Conservation (phyloP, 2,113 vertebrate genomes). For the Percopsis transmontana region DNA sequence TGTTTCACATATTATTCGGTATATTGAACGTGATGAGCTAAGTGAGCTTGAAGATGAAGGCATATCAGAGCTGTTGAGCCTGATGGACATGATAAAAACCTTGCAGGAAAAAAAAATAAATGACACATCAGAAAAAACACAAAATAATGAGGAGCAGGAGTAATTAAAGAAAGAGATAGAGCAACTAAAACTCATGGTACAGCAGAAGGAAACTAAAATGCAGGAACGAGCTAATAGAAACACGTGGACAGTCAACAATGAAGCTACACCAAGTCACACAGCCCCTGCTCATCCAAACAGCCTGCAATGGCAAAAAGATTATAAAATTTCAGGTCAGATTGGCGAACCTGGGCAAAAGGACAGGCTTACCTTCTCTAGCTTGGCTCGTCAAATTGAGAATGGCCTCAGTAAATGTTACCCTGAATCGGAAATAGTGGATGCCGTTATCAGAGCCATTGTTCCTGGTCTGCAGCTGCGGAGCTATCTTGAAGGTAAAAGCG, state of each 20-base stretch:
- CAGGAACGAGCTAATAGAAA: background rate
- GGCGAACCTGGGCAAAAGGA: conserved; percentile 16
- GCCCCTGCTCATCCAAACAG: no score
- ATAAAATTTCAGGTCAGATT: conserved; percentile 8
- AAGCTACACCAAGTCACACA: no score
- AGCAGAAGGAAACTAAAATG: background rate
- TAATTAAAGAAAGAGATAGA: background rate
- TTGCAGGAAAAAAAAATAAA: background rate
- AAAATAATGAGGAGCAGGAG: background rate
- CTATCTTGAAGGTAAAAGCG: background rate
- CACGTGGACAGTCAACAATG: background rate
- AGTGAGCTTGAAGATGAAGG: background rate
- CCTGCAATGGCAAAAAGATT: background rate
- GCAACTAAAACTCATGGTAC: background rate
- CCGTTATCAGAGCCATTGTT: background rate
- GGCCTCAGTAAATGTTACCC: background rate
- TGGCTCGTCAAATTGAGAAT: conserved; percentile 14
- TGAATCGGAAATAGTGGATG: conserved; percentile 7
- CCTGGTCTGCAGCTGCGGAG: background rate
- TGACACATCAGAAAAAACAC: background rate
- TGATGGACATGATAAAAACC: background rate
- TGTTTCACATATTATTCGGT: background rate
- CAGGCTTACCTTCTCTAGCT: conserved; percentile 17
- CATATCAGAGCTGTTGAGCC: background rate
- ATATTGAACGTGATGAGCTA: background rate